A percentile compares a stretch with the other conserved stretches of the same genome.
phyloP scores from a whole-genome alignment of 1,140 invertebrate genomes.

The Zaprionus davidi region DNA sequence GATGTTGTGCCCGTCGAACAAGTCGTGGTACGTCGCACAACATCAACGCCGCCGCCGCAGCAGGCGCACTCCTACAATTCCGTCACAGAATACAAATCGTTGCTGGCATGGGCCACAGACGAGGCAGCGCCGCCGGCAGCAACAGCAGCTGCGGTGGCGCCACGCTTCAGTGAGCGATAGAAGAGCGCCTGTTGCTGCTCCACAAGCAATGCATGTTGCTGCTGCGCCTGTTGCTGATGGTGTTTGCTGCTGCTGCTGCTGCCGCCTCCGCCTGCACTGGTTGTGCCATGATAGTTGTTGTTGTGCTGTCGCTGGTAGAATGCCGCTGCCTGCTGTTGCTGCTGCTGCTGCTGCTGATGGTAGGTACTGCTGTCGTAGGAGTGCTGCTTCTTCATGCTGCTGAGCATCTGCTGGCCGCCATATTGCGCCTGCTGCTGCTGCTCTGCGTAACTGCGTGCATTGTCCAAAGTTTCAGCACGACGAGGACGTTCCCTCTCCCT shows the following conservation, averaged over 20 bases:
- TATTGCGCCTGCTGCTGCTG: slow-evolving; percentile 63
- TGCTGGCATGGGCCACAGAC: slow-evolving; percentile 49
- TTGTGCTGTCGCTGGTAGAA: slow-evolving; percentile 69
- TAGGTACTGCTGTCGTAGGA: slow-evolving; percentile 78
- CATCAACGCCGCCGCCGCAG: slow-evolving; percentile 84
- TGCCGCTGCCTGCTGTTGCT: slow-evolving; percentile 61
- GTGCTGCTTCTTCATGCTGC: slow-evolving; percentile 78
- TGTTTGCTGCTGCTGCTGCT: slow-evolving; percentile 56
- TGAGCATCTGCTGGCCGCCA: slow-evolving; percentile 49
- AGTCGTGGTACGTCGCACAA: slow-evolving; percentile 68
- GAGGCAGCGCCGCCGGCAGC: slow-evolving; percentile 4
- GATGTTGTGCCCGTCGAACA: slow-evolving; percentile 61
- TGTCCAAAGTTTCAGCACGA: slow-evolving; percentile 75
- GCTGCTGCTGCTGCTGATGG: slow-evolving; percentile 70
- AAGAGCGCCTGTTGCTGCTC: slow-evolving; percentile 73
- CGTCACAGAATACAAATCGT: slow-evolving; percentile 80
- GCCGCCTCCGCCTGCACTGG: slow-evolving; percentile 1
- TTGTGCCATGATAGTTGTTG: slow-evolving; percentile 66
- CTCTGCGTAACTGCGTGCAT: slow-evolving; percentile 75
- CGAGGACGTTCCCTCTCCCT: slow-evolving; percentile 56
- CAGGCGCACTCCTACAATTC: slow-evolving; percentile 84
- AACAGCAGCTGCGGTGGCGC: slow-evolving; percentile 10
- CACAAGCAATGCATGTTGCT: slow-evolving; percentile 53
- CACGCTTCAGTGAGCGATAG: slow-evolving; percentile 80
- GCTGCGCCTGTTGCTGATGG: slow-evolving; percentile 54